Evolutionary conservation across 2,113 vertebrate genomes (phyloP).

Genomic region (Beaufortia kweichowensis): DNA sequence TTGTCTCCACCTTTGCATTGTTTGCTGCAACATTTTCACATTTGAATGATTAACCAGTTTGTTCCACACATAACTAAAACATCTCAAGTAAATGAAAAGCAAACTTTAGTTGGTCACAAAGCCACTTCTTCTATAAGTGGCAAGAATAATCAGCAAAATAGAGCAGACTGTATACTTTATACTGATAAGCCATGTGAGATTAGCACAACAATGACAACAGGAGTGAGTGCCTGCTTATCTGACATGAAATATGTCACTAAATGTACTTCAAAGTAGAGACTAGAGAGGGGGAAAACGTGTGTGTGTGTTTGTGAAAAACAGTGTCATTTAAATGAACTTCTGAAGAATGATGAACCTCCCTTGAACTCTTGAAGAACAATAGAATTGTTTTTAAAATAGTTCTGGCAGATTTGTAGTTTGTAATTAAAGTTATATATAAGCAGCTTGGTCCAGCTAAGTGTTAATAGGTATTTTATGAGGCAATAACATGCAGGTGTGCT

Average conservation of each 20-base stretch:
- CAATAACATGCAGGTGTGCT: slow-evolving; percentile 60
- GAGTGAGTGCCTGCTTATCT: neutral
- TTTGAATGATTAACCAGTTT: no score
- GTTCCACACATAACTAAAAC: no score
- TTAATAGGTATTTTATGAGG: slow-evolving; percentile 63
- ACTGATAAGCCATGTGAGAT: neutral
- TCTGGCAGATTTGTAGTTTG: slow-evolving; percentile 63
- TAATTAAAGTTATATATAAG: slow-evolving; percentile 74
- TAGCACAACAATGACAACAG: neutral
- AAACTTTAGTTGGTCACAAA: no score
- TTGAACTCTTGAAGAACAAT: slow-evolving; percentile 55
- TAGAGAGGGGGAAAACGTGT: neutral
- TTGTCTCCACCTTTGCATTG: no score
- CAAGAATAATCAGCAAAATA: no score
- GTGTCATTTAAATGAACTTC: slow-evolving; percentile 19
- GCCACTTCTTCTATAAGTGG: no score
- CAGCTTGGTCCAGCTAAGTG: slow-evolving; percentile 61
- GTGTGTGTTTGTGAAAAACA: slow-evolving; percentile 2
- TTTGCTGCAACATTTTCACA: no score
- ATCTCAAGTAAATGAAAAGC: no score
- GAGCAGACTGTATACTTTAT: no score
- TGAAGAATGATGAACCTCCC: slow-evolving; percentile 50
- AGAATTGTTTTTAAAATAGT: slow-evolving; percentile 58
- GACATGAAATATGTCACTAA: neutral
- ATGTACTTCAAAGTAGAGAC: neutral